Evolutionary conservation across 2,113 vertebrate species (phyloP).

Genomic region (Centropus bengalensis): DNA sequence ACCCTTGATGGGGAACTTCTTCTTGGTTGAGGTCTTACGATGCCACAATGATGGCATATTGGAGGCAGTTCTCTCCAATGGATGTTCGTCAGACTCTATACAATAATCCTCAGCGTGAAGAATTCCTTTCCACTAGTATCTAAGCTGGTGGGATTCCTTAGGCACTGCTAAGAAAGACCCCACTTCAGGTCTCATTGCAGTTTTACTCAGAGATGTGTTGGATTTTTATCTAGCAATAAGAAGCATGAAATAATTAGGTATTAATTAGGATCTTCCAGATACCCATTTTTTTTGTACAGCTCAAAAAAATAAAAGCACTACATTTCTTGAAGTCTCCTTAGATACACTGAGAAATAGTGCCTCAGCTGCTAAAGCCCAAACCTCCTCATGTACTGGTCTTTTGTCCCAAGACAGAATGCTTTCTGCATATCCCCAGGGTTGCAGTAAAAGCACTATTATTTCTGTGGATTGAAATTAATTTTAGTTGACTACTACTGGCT

Average conservation of each 20-base stretch:
- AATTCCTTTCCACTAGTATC: neutral
- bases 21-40: neutral
- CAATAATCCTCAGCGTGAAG: neutral
- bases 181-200: neutral
- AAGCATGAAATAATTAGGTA: neutral
- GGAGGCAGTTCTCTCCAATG: neutral
- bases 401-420: neutral
- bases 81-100: neutral
- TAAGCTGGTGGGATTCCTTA: neutral
- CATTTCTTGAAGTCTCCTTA: neutral
- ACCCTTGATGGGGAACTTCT: neutral
- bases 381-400: neutral
- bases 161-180: neutral
- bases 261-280: neutral
- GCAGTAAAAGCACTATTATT: neutral
- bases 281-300: neutral
- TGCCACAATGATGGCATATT: neutral
- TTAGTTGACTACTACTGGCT: neutral
- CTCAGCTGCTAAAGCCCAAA: neutral
- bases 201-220: neutral
- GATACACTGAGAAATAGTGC: neutral
- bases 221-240: neutral
- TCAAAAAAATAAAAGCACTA: neutral
- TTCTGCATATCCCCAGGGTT: neutral
- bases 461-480: neutral